Evolutionary conservation across 2,888 invertebrate species (phyloP).

Genomic region (Oscheius sp.): DNA sequence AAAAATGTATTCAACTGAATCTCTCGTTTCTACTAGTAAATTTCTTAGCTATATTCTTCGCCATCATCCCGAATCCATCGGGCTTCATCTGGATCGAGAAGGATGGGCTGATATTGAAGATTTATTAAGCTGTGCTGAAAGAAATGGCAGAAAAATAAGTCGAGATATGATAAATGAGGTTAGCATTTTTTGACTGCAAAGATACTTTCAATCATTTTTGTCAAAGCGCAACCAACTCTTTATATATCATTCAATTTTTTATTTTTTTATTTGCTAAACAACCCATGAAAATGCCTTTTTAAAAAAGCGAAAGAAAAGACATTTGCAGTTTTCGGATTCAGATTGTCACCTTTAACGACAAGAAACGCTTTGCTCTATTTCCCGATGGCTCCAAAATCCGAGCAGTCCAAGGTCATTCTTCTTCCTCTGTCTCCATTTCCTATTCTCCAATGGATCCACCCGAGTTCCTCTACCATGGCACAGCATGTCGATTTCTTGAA

Average conservation of each 20-base stretch:
- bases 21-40: no score
- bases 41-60: conserved; percentile 21
- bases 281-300: neutral
- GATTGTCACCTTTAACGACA: neutral
- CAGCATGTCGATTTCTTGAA: conserved; percentile 16
- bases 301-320: neutral
- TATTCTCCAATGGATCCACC: conserved; percentile 13
- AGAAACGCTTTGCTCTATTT: conserved; percentile 17
- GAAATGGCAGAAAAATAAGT: neutral
- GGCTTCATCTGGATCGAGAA: neutral
- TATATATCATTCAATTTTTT: neutral
- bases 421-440: neutral
- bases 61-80: conserved; percentile 21
- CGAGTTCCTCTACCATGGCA: conserved; percentile 21
- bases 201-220: neutral
- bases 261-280: neutral
- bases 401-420: conserved; percentile 27
- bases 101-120: conserved; percentile 24
- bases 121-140: neutral
- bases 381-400: conserved; percentile 21
- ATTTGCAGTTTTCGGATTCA: no score
- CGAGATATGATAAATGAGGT: neutral
- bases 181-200: neutral
- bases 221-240: neutral
- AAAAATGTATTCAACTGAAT: no score